Conservation (phyloP, 1,140 invertebrate genomes). For the Drosophila carrolli region DNA sequence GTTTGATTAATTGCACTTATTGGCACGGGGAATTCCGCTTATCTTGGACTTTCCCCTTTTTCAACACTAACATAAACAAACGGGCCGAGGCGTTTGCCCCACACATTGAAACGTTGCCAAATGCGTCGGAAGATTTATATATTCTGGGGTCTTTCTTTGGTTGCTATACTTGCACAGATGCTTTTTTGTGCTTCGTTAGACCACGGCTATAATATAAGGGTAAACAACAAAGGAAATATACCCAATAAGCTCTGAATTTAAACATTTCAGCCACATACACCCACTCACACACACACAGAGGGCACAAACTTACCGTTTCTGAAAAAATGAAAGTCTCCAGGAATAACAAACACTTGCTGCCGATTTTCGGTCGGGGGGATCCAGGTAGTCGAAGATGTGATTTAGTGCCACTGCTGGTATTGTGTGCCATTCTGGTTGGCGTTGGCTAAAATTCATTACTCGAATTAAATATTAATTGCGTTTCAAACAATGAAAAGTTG, state of each 20-base stretch:
- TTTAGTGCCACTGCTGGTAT: slow-evolving; percentile 75
- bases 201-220: slow-evolving; percentile 16
- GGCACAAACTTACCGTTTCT: slow-evolving; percentile 74
- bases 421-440: slow-evolving; percentile 74
- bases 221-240: slow-evolving; percentile 19
- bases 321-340: slow-evolving; percentile 78
- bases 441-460: slow-evolving; percentile 74
- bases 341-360: slow-evolving; percentile 75
- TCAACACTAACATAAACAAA: slow-evolving; percentile 45
- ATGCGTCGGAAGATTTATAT: slow-evolving; percentile 11
- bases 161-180: slow-evolving; percentile 20
- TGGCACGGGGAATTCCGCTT: slow-evolving; percentile 29
- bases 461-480: slow-evolving; percentile 43
- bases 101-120: slow-evolving; percentile 35
- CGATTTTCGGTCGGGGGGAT: slow-evolving; percentile 55
- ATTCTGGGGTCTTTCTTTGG: slow-evolving; percentile 20
- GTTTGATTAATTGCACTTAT: slow-evolving; percentile 28
- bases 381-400: slow-evolving; percentile 76
- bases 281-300: slow-evolving; percentile 3
- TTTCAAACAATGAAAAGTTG: slow-evolving; percentile 49
- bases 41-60: slow-evolving; percentile 31
- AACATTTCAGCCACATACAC: slow-evolving; percentile 23
- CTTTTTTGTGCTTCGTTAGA: slow-evolving; percentile 16
- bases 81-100: background rate
- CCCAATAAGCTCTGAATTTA: slow-evolving; percentile 19